These are phyloP conservation scores for Rhagophthalmus giganteus DNA, from an alignment of 2,888 invertebrate genomes.

Conservation along the genomic window DNA sequence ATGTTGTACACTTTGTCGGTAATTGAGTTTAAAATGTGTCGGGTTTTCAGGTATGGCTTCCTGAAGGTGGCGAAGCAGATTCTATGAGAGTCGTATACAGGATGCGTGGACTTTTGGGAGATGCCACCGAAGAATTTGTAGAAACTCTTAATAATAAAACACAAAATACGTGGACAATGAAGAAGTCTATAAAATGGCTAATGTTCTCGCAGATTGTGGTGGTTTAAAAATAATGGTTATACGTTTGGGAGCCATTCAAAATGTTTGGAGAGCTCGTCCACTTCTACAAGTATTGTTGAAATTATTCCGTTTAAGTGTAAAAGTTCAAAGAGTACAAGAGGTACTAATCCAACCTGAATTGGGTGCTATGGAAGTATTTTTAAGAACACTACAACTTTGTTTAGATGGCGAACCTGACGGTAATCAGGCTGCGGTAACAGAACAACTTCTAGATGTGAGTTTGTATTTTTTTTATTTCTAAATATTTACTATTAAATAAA, in stretches of 20 bases:
- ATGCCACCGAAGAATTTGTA: slow-evolving; percentile 98
- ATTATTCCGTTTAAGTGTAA: slow-evolving; percentile 85
- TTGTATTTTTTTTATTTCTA: slow-evolving; percentile 1
- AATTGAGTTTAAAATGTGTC: too few relatives aligned
- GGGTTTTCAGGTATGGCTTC: slow-evolving; percentile 76
- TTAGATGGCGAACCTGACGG: slow-evolving; percentile 68
- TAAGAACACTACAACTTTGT: slow-evolving; percentile 81
- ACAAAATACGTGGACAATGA: slow-evolving; percentile 88
- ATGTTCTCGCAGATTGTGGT: slow-evolving; percentile 79
- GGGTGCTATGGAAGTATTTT: slow-evolving; percentile 78
- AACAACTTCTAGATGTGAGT: slow-evolving; percentile 80
- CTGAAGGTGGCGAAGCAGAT: slow-evolving; percentile 88
- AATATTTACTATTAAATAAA: slow-evolving; percentile 2
- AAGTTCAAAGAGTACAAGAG: slow-evolving; percentile 86
- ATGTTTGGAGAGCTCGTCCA: slow-evolving; percentile 84
- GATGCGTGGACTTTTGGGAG: slow-evolving; percentile 95
- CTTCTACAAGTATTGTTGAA: slow-evolving; percentile 88
- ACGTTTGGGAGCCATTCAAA: slow-evolving; percentile 82
- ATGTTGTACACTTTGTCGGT: too few relatives aligned
- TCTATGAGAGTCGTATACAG: slow-evolving; percentile 97
- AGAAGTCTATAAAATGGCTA: slow-evolving; percentile 89
- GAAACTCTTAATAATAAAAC: slow-evolving; percentile 88
- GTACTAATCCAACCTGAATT: slow-evolving; percentile 85
- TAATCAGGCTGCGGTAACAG: slow-evolving; percentile 78
- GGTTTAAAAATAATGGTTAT: slow-evolving; percentile 79